Percentiles rank a stretch among this genome's conserved stretches.
phyloP scores from a whole-genome alignment of 2,113 vertebrate genomes.

The Beaufortia kweichowensis region DNA sequence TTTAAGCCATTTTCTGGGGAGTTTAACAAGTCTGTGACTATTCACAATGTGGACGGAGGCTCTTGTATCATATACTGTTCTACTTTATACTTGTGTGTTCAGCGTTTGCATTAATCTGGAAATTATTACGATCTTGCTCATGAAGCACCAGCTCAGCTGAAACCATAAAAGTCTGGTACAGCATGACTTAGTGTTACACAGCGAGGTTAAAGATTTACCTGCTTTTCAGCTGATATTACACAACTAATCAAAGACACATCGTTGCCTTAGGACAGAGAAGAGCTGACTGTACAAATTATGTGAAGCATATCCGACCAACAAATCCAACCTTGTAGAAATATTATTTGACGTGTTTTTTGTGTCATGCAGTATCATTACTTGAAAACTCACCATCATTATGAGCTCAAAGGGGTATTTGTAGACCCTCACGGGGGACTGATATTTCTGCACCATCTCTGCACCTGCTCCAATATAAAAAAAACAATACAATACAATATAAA shows the following conservation, averaged over 20 bases:
- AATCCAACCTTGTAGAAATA: no score
- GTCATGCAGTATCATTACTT: neutral
- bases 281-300: neutral
- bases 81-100: no score
- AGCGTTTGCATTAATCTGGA: no score
- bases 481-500: neutral
- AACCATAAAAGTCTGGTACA: neutral
- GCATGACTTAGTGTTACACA: neutral
- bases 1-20: no score
- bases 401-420: constrained; percentile 94
- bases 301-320: no score
- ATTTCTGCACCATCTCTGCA: constrained; percentile 92
- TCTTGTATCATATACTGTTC: no score
- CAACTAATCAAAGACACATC: neutral
- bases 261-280: neutral
- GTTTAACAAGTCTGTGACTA: no score
- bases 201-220: constrained; percentile 38
- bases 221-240: neutral
- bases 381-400: constrained; percentile 91
- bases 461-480: constrained; percentile 4
- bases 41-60: no score
- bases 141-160: no score
- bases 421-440: constrained; percentile 93
- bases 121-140: no score
- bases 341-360: no score